phyloP scores from a whole-genome alignment of 2,113 vertebrate genomes.

The Actinemys pallida region DNA sequence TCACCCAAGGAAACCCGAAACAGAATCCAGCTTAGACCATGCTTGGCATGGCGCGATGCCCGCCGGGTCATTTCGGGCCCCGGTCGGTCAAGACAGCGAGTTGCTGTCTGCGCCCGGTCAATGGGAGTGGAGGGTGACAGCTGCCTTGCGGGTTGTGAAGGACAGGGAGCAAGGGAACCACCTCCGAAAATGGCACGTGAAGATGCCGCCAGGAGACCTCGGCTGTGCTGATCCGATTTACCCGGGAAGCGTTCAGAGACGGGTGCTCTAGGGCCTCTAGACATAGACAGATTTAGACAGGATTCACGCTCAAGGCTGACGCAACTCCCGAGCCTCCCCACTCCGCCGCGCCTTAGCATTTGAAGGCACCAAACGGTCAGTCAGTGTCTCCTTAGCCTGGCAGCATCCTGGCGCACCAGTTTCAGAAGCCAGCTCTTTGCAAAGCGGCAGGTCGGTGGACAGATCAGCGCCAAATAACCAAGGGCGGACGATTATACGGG shows the following conservation, averaged over 20 bases:
- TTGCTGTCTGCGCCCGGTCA: accelerated
- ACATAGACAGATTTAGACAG: too few relatives aligned
- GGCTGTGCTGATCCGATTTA: too few relatives aligned
- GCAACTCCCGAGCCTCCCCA: too few relatives aligned
- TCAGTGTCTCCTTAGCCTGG: neutral
- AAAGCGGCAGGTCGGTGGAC: neutral
- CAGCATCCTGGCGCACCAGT: accelerated
- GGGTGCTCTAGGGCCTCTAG: too few relatives aligned
- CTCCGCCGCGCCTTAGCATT: too few relatives aligned
- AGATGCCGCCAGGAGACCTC: too few relatives aligned
- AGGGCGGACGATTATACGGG: neutral
- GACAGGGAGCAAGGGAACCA: too few relatives aligned
- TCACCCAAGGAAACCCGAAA: conserved; percentile 42
- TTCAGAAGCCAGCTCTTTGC: neutral
- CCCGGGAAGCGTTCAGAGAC: too few relatives aligned
- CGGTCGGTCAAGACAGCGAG: accelerated
- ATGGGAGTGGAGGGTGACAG: neutral
- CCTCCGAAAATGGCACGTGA: too few relatives aligned
- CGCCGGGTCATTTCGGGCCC: neutral
- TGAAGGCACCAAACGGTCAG: too few relatives aligned
- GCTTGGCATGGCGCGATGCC: neutral
- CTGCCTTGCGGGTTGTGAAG: neutral
- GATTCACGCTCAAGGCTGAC: too few relatives aligned
- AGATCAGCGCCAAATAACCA: neutral
- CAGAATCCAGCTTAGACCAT: conserved; percentile 18